These are phyloP conservation scores for Frankliniella intonsa DNA, from an alignment of 2,888 invertebrate species.

Conservation along the genomic window DNA sequence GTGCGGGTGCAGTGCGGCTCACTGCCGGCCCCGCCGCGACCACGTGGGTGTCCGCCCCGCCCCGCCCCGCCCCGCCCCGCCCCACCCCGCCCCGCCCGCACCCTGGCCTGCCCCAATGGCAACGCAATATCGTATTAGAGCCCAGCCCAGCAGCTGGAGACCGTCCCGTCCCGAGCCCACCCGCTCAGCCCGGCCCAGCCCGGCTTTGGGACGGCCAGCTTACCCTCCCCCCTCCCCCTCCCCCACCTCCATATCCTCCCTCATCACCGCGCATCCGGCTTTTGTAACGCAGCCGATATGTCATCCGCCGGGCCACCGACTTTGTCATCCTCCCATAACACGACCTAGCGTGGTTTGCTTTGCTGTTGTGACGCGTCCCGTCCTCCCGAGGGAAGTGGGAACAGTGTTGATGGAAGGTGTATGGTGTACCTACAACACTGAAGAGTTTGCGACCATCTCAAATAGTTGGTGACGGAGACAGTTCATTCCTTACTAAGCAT, in stretches of 20 bases:
- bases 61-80: background rate
- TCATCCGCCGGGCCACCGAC: too few species aligned
- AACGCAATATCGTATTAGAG: background rate
- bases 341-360: background rate
- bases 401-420: background rate
- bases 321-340: background rate
- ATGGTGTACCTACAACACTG: background rate
- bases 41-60: background rate
- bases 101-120: background rate
- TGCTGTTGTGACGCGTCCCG: background rate
- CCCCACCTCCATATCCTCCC: background rate
- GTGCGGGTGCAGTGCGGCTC: background rate
- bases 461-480: background rate
- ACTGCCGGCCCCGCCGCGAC: background rate
- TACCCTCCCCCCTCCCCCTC: background rate
- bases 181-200: background rate
- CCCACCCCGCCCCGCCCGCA: background rate
- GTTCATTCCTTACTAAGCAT: background rate
- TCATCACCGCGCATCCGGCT: background rate
- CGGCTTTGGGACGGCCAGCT: background rate
- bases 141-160: background rate
- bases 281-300: too few species aligned
- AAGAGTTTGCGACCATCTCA: background rate
- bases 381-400: background rate
- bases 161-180: background rate